Evolutionary conservation across 2,888 invertebrate species (phyloP).

Genomic region (Phalera bucephala): DNA sequence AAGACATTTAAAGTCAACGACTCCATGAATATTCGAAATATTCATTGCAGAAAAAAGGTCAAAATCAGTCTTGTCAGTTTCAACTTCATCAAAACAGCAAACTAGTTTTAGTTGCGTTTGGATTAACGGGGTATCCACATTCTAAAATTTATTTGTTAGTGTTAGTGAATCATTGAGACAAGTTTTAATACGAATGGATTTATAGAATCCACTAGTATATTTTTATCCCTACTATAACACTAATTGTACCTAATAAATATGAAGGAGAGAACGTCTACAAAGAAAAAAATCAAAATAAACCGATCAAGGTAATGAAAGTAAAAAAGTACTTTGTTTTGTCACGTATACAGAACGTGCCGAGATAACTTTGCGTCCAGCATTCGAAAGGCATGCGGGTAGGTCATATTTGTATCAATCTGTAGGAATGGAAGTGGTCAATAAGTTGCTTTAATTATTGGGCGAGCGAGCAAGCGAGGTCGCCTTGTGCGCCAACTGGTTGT

Average conservation of each 20-base stretch:
- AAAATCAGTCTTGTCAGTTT: slow-evolving; percentile 1
- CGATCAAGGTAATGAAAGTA: slow-evolving; percentile 32
- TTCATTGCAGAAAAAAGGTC: slow-evolving; percentile 11
- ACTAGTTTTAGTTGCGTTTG: no score
- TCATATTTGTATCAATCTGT: slow-evolving; percentile 63
- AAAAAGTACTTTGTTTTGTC: slow-evolving; percentile 33
- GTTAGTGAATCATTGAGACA: no score
- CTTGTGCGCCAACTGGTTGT: slow-evolving; percentile 76
- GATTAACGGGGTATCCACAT: slow-evolving; percentile 6
- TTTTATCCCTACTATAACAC: not conserved
- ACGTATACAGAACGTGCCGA: slow-evolving; percentile 41
- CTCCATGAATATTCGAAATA: slow-evolving; percentile 27
- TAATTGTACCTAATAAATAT: not conserved
- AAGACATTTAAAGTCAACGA: slow-evolving; percentile 39
- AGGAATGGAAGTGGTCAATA: slow-evolving; percentile 73
- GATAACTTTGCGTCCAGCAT: slow-evolving; percentile 43
- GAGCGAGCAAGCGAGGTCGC: slow-evolving; percentile 68
- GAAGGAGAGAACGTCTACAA: slow-evolving; percentile 4
- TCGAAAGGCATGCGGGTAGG: slow-evolving; percentile 53
- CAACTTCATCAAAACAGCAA: slow-evolving; percentile 12
- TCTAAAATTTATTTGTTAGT: no score
- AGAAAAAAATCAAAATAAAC: slow-evolving; percentile 10
- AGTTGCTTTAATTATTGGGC: slow-evolving; percentile 73
- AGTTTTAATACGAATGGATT: no score
- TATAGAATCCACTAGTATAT: no score